A percentile compares a stretch with the other conserved stretches of the same genome.
Conservation (phyloP, 2,888 invertebrate genomes). For the Eupithecia pulchellata region DNA sequence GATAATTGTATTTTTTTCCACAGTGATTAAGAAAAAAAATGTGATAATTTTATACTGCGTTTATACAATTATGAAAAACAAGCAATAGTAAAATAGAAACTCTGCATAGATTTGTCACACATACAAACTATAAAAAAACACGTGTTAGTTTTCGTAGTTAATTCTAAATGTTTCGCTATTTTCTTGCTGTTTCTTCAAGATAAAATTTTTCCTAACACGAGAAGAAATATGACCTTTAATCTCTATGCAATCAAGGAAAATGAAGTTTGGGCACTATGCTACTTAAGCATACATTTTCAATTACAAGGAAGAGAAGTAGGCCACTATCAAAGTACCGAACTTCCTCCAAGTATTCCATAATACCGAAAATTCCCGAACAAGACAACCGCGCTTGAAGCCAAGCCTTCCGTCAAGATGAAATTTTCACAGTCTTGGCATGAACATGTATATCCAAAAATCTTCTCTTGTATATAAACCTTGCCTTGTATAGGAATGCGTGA, state of each 20-base stretch:
- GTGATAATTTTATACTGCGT: not conserved
- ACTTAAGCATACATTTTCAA: slow-evolving; percentile 1
- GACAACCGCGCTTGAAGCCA: slow-evolving; percentile 11
- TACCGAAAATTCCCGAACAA: slow-evolving; percentile 23
- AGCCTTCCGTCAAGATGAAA: slow-evolving; percentile 28
- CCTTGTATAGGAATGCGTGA: slow-evolving; percentile 18
- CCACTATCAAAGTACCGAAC: slow-evolving; percentile 11
- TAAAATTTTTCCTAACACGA: not conserved
- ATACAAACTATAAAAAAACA: too few species aligned
- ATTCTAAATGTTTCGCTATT: not conserved
- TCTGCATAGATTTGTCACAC: too few species aligned
- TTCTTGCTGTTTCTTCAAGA: not conserved
- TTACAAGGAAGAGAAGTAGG: slow-evolving; percentile 2
- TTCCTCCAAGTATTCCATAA: slow-evolving; percentile 7
- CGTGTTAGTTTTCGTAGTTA: not conserved
- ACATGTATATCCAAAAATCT: slow-evolving; percentile 30
- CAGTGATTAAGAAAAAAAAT: too few species aligned
- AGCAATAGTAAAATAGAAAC: not conserved
- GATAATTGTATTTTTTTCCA: too few species aligned
- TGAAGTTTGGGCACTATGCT: not conserved
- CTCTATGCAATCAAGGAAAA: not conserved
- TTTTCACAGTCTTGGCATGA: slow-evolving; percentile 34
- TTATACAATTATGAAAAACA: not conserved
- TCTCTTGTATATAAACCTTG: slow-evolving; percentile 17
- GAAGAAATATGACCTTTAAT: not conserved